Evolutionary conservation across 2,888 invertebrate genomes (phyloP), one percentile per base, ranked within the genome.

Genomic region (Ochlodes sylvanus): DNA sequence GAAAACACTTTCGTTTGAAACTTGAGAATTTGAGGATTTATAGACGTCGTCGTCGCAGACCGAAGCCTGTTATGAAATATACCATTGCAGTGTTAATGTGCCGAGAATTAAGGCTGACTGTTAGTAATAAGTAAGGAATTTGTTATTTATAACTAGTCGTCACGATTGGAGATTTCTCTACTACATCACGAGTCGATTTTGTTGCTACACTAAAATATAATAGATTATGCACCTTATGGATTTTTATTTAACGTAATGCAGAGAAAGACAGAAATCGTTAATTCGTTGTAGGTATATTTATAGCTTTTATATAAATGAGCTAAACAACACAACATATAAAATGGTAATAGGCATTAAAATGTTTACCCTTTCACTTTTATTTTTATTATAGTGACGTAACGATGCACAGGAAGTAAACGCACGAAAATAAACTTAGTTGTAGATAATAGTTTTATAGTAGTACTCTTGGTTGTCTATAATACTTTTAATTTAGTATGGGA

Each of bases 1-100:
- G 38, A 52, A 60, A 67, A 55, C 60, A 67, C 66, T 67, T 67
- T 67, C 66, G 66, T 50, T 61, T 54, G 21, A 9, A 9, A 21
- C 54, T 60, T 61, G 66, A 32, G 44, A 54, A 67, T 61, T 32
- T 42, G 12, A 42, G 27, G 41, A 52, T 27, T 58, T 38, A 38
- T 19, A 50, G 50, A 50, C 52, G 21, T 52, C 21, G 21, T 27
- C 27, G n/a, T 27, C 27, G 27, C 10, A 19, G 50, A 9, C 12
- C 17, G 19, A 21, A 21, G 14, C 27, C 21, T 27, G 52, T 52
- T 52, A 52, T 27, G 52, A 21, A 27, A 52, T 21, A 17, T 52
- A 27, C 52, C n/a, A 50, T 21, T 9, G 27, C 52, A 3, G 50
- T 52, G 27, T 27, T 27, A 52, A 50, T 50, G 19, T 50, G 50